A percentile compares a stretch with the other conserved stretches of the same genome.
Evolutionary conservation across 2,797 vertebrate species (phyloP).

Genomic region (Steatocranus sp.): DNA sequence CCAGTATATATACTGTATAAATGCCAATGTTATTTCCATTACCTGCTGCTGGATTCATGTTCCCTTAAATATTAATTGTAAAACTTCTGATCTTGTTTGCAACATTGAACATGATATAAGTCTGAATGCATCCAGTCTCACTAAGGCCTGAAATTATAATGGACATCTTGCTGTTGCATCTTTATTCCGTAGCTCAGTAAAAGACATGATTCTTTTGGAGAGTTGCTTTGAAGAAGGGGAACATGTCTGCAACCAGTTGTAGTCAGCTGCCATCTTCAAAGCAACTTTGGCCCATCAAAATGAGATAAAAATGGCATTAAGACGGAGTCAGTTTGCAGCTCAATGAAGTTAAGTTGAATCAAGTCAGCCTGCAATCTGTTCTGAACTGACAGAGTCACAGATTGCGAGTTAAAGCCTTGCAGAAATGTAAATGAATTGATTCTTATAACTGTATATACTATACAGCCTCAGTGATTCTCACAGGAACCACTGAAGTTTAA

Average conservation of each 20-base stretch:
- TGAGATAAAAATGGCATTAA: not conserved
- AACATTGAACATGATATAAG: not conserved
- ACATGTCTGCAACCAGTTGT: not conserved
- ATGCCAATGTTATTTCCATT: not conserved
- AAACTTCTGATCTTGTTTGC: not conserved
- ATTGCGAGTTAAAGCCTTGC: not conserved
- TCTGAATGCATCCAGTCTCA: not conserved
- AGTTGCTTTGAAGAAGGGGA: too few species aligned
- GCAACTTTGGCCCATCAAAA: not conserved
- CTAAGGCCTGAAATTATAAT: not conserved
- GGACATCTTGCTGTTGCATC: not conserved
- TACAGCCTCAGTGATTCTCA: not conserved
- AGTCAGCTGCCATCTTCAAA: not conserved
- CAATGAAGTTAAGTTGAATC: too few species aligned
- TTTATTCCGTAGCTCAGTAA: not conserved
- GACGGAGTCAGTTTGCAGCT: not conserved
- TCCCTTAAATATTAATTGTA: not conserved
- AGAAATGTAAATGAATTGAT: not conserved
- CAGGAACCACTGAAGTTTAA: not conserved
- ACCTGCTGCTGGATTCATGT: not conserved
- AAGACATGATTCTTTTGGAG: too few species aligned
- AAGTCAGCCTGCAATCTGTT: not conserved
- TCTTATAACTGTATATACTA: not conserved
- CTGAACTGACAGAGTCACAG: not conserved
- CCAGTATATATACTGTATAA: not conserved